Evolutionary conservation across 1,140 invertebrate genomes (phyloP), one percentile per base, ranked within the genome.

Genomic region (Pygmarrhopalites habei): DNA sequence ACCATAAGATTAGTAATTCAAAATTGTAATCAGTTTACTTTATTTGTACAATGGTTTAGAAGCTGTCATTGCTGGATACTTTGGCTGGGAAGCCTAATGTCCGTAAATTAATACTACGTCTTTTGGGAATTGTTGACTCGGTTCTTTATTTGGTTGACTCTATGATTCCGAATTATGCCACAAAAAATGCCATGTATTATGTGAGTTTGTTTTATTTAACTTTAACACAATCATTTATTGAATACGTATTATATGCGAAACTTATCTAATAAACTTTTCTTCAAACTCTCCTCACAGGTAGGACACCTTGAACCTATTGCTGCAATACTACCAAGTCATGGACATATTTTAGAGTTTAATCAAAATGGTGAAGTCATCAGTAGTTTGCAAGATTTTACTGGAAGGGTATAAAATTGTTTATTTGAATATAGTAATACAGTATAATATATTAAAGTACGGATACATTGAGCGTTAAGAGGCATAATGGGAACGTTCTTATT

Each of bases 361-460:
- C 79, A 82, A 75, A 77, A 82, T 60, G 87, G 87, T 32, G 81
- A 85, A 47, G 81, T 89, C 29, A 60, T 86, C 1, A 79, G 82
- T 47, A 78, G 78, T 52, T 79, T 84, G 56, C 82, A 83, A 68
- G 77, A 76, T 32, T 77, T 75, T 1, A 52, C 29, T 1, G 63
- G 65, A 60, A 32, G 58, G 79, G 84, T 72, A 70, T 39, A 39
- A 10, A 10, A 17, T 39, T 39, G 7, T 39, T 7, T 39, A 10
- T 39, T 39, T 10, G 17, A 7, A 17, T 39, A 7, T 10, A 39
- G 17, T 17, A 7, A 39, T 17, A 39, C 17, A 10, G 35, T 39
- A 10, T 39, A 10, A 39, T 39, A 10, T 39, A 17, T 39, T 17
- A 10, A 7, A 39, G 7, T 39, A 39, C 35, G 17, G 7, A 10